Base-by-base conservation (phyloP, 2,797 vertebrate genomes). In the Sebastes nivosus region DNA sequence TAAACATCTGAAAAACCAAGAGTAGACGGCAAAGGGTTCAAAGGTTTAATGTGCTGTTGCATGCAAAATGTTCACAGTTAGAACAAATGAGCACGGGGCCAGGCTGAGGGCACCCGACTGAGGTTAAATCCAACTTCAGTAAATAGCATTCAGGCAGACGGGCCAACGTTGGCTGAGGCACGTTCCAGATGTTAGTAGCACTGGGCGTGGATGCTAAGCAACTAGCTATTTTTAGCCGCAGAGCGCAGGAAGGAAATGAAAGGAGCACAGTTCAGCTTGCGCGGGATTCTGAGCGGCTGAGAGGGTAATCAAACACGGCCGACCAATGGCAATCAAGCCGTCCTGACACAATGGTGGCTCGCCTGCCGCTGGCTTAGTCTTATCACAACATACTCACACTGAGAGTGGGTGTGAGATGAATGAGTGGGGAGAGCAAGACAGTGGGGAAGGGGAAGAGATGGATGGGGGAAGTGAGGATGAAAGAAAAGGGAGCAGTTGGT, bases 221-320 rank as follows among this genome's bases (percentile, higher is more conserved):
- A 90, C 89, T 74, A 24, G 87, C 89, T 95, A 93, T 93, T 95
- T 94, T 91, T 85, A 94, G 91, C 81, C 59, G 10, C 67, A 12
- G 64, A 70, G 30, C 24, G 8, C 73, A 85, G 88, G 75, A 88
- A 92, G 93, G 90, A 90, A 92, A 93, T 92, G 89, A 93, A 88
- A 84, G 82, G 67, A 89, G 90, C 91, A 82, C 85, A 83, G 92
- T 92, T 93, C 92, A 83, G 83, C 25, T 76, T 71, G 80, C 59
- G 22, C 27, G 18, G 77, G 80, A 84, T 85, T 73, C 80, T 83
- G 90, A 81, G 85, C 83, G 38, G 68, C 77, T 69, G 59, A 68
- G 82, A 87, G 81, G 88, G 85, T 90, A 91, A 91, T 92, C 87
- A 87, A 92, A 92, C 84, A 88, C 79, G 0, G 71, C 71, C 64